Evolutionary conservation across 2,113 vertebrate species (phyloP).

Genomic region (Isichthys henryi): DNA sequence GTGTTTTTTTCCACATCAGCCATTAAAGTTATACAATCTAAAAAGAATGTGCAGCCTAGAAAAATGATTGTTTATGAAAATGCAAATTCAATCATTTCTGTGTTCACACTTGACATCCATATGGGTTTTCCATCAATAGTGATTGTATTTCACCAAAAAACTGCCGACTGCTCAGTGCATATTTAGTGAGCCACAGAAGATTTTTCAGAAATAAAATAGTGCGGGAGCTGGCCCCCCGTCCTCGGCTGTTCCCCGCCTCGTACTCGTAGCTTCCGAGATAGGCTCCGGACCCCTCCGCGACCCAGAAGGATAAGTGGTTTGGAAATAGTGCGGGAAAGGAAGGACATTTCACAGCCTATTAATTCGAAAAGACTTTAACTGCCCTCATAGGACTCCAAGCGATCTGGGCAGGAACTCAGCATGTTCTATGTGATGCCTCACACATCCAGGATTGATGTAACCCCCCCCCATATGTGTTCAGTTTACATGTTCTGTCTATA

Average conservation of each 20-base stretch:
- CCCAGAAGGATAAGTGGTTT: too few relatives aligned
- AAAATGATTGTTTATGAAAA: not conserved
- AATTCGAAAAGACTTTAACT: not conserved
- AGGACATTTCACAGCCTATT: not conserved
- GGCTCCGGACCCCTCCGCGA: too few relatives aligned
- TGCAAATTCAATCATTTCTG: not conserved
- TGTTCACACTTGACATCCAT: conserved; percentile 23
- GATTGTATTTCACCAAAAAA: not conserved
- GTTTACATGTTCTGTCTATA: not conserved
- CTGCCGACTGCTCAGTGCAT: not conserved
- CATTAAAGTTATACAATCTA: not conserved
- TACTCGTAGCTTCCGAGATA: too few relatives aligned
- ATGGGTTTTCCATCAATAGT: not conserved
- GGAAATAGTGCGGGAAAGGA: not conserved
- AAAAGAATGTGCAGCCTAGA: not conserved
- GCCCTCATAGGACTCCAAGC: not conserved
- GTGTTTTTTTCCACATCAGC: not conserved
- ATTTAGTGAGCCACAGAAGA: not conserved
- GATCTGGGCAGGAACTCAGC: not conserved
- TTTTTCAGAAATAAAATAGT: not conserved
- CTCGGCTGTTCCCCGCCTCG: too few relatives aligned
- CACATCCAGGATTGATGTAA: not conserved
- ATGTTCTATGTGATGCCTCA: not conserved
- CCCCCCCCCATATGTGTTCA: not conserved
- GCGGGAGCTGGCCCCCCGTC: not conserved